Percentiles rank a stretch among this genome's conserved stretches.
Conservation (phyloP, 2,113 vertebrate genomes). For the Taxidea taxus region DNA sequence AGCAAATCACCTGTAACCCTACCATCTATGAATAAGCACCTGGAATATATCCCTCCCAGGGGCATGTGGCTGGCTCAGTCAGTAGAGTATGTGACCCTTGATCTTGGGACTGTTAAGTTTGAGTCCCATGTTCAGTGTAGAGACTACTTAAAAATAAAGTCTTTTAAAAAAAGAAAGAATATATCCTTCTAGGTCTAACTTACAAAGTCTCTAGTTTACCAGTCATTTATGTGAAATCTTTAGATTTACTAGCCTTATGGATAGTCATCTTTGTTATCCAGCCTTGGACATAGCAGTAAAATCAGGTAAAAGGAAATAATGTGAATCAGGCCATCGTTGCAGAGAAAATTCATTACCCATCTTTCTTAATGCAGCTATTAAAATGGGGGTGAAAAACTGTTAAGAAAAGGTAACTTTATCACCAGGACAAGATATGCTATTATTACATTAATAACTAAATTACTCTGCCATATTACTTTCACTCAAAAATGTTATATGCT, state of each 20-base stretch:
- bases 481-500: slow-evolving; percentile 49
- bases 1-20: background rate
- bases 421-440: slow-evolving; percentile 59
- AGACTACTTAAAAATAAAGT: background rate
- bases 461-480: slow-evolving; percentile 61
- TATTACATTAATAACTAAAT: slow-evolving; percentile 69
- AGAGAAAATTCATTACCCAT: slow-evolving; percentile 38
- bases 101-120: background rate
- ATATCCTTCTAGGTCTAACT: slow-evolving; percentile 20
- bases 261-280: background rate
- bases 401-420: slow-evolving; percentile 60
- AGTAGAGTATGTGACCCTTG: background rate
- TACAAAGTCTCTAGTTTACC: background rate
- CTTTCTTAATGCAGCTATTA: slow-evolving; percentile 51
- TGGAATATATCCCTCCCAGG: background rate
- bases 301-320: slow-evolving; percentile 33
- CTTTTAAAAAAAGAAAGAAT: background rate
- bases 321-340: background rate
- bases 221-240: slow-evolving; percentile 49
- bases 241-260: background rate
- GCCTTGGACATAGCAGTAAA: background rate
- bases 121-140: background rate
- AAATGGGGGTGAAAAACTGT: slow-evolving; percentile 22
- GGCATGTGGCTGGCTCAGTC: background rate
- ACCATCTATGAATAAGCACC: background rate